Conservation (phyloP, 2,797 vertebrate species). For the Acomys russatus region DNA sequence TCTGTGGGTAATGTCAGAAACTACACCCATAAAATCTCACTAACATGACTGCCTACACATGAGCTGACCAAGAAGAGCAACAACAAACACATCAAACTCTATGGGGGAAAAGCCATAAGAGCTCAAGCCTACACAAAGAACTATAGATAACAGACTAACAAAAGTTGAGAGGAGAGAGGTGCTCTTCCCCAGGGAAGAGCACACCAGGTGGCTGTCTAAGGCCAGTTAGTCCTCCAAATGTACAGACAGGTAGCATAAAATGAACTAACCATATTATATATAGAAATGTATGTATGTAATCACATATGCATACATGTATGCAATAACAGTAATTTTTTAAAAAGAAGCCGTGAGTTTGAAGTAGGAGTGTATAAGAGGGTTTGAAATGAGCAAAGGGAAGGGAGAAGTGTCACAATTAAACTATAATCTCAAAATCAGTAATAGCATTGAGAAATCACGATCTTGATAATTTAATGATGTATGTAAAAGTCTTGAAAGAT, state of each 20-base stretch:
- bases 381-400: background rate
- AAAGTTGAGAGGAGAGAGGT: background rate
- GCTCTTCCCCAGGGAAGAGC: background rate
- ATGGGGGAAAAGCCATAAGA: background rate
- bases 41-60: background rate
- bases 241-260: background rate
- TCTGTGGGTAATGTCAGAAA: background rate
- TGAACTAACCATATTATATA: background rate
- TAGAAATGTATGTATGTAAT: background rate
- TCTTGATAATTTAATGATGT: background rate
- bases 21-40: background rate
- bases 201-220: background rate
- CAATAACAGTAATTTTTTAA: background rate
- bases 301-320: background rate
- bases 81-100: background rate
- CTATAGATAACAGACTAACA: background rate
- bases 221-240: background rate
- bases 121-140: background rate
- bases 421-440: background rate
- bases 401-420: background rate
- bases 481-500: background rate
- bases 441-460: background rate
- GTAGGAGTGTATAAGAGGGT: background rate
- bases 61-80: background rate
- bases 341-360: background rate